Conservation (phyloP, 2,113 vertebrate genomes). For the Bambusicola thoracicus region DNA sequence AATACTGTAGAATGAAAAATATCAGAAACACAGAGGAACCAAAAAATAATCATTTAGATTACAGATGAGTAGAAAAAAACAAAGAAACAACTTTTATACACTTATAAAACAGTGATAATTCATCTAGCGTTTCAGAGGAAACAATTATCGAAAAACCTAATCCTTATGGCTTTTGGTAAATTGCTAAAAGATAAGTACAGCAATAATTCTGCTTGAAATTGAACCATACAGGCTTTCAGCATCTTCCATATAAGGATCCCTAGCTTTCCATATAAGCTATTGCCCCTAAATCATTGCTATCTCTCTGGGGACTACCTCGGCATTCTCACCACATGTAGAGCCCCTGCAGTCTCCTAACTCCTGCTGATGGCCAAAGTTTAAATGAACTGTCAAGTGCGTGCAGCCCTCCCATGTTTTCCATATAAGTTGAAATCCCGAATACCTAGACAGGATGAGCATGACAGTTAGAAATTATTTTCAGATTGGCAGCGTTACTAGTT, state of each 20-base stretch:
- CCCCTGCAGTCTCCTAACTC: neutral
- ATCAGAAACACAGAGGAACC: neutral
- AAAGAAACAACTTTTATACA: too few species aligned
- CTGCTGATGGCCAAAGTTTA: neutral
- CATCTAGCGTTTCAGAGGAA: neutral
- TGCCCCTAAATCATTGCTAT: neutral
- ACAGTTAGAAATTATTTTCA: neutral
- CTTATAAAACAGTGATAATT: neutral
- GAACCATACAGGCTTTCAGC: neutral
- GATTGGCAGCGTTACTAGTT: neutral
- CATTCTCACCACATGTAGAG: neutral
- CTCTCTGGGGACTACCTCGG: neutral
- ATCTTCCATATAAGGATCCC: neutral
- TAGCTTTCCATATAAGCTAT: neutral
- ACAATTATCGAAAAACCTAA: neutral
- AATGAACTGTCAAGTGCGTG: neutral
- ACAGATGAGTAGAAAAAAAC: neutral
- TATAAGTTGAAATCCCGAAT: neutral
- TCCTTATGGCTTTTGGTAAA: neutral
- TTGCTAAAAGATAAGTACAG: neutral
- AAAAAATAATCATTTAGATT: neutral
- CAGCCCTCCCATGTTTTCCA: neutral
- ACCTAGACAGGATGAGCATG: neutral
- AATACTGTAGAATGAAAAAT: neutral
- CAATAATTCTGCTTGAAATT: neutral